Evolutionary conservation across 2,113 vertebrate genomes (phyloP), one percentile per base, ranked within the genome.

Genomic region (Sorex araneus): DNA sequence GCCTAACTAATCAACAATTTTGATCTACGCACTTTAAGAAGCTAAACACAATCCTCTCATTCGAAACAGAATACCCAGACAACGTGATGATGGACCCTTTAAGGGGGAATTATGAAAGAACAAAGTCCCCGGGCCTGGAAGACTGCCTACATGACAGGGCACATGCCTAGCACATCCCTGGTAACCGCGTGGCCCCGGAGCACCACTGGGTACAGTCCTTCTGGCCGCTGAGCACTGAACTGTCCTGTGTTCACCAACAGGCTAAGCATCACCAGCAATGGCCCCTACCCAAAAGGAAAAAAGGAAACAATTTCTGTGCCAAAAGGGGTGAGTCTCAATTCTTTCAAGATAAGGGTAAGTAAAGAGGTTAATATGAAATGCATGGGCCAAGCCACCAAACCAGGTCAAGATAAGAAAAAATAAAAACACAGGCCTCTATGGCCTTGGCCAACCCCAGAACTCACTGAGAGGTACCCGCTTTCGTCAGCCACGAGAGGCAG

Each of bases 11-110:
- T 50, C 47, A 50, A 63, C 43, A 77, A 81, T 87, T 27, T 82
- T 9, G 15, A 45, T 82, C 54, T 84, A 34, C 70, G 32, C 16
- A 64, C 43, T 36, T 75, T 90, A 69, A 36, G 36, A 91, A 95
- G 73, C 47, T 78, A 75, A 90, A 75, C 30, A 93, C n/a, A 50
- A 19, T 80, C 30, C 66, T 9, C 54, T 85, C 36, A 94, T 74
- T 57, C 91, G 82, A 91, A 87, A 93, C 25, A 86, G 77, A 85
- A 92, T 11, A 47, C 5, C 81, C 89, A 87, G 86, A 66, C n/a
- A 78, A 4, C 21, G 43, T 28, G 11, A 50, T 71, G 21, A 82
- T 9, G 70, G 57, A 66, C 45, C 74, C 9, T 84, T 64, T 47
- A 93, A 64, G 64, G 91, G 50, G 78, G 19, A 87, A 90, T 6